phyloP scores from a whole-genome alignment of 1,140 invertebrate species.

The Halyomorpha halys region DNA sequence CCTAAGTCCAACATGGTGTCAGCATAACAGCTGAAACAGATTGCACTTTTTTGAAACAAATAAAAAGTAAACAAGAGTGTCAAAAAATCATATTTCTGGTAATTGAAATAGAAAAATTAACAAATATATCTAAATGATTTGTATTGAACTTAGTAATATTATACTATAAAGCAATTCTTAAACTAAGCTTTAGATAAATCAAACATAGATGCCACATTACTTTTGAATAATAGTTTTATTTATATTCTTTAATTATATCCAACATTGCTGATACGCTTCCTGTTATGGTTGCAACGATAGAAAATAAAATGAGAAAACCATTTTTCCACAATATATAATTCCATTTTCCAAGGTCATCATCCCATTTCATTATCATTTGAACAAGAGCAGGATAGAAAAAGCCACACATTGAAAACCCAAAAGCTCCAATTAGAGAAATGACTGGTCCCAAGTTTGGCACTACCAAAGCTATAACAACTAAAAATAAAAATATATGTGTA shows the following conservation, averaged over 20 bases:
- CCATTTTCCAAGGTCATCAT: conserved; percentile 19
- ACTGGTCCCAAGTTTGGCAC: conserved; percentile 51
- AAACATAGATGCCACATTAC: too few relatives aligned
- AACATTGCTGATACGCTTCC: conserved; percentile 49
- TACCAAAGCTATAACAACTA: conserved; percentile 39
- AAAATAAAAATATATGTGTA: conserved; percentile 38
- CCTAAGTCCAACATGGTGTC: too few relatives aligned
- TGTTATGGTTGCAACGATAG: conserved; percentile 49
- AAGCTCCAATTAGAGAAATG: conserved; percentile 53
- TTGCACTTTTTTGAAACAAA: too few relatives aligned
- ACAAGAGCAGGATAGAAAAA: conserved; percentile 53
- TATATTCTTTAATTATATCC: conserved; percentile 42
- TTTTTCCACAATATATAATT: conserved; percentile 26
- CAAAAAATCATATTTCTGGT: too few relatives aligned
- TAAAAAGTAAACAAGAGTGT: too few relatives aligned
- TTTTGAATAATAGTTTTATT: neutral
- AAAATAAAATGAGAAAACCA: conserved; percentile 36
- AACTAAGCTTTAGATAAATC: too few relatives aligned
- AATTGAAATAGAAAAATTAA: too few relatives aligned
- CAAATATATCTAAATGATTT: too few relatives aligned
- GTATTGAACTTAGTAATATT: too few relatives aligned
- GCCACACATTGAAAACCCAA: conserved; percentile 47
- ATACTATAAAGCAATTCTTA: too few relatives aligned
- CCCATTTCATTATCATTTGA: conserved; percentile 36
- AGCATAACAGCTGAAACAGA: too few relatives aligned